These are phyloP conservation scores for Riparia riparia DNA, from an alignment of 2,113 vertebrate species.

Conservation along the genomic window DNA sequence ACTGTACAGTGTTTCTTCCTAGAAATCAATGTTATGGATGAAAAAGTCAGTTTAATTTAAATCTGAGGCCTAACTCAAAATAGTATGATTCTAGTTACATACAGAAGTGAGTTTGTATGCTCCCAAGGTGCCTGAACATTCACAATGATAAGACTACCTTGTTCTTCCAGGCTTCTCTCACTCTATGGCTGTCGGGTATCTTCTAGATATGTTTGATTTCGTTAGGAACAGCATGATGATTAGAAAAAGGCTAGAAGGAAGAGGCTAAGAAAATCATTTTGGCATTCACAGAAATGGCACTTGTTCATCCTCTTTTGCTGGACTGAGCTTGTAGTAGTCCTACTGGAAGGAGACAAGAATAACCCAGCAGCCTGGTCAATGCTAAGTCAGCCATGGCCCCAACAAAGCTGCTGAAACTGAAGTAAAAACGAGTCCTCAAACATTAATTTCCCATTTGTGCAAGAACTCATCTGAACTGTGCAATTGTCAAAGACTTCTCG, in stretches of 20 bases:
- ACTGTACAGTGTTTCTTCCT: background rate
- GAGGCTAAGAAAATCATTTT: background rate
- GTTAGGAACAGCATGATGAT: background rate
- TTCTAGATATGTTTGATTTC: background rate
- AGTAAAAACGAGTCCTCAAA: background rate
- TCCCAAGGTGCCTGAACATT: background rate
- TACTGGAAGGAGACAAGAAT: background rate
- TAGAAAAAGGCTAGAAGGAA: background rate
- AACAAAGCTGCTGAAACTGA: background rate
- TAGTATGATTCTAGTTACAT: background rate
- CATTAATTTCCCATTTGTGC: background rate
- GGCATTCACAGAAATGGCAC: background rate
- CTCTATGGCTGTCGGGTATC: background rate
- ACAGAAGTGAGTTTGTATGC: background rate
- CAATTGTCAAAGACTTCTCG: background rate
- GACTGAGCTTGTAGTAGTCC: background rate
- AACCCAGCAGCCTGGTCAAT: background rate
- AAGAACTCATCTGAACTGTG: background rate
- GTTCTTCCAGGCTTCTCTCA: background rate
- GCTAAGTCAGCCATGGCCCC: background rate
- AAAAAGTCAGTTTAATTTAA: background rate
- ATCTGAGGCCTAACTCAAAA: background rate
- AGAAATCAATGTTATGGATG: background rate
- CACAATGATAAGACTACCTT: background rate
- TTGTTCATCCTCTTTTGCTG: background rate